phyloP scores from a whole-genome alignment of 2,888 invertebrate species.

The Andrena haemorrhoa region DNA sequence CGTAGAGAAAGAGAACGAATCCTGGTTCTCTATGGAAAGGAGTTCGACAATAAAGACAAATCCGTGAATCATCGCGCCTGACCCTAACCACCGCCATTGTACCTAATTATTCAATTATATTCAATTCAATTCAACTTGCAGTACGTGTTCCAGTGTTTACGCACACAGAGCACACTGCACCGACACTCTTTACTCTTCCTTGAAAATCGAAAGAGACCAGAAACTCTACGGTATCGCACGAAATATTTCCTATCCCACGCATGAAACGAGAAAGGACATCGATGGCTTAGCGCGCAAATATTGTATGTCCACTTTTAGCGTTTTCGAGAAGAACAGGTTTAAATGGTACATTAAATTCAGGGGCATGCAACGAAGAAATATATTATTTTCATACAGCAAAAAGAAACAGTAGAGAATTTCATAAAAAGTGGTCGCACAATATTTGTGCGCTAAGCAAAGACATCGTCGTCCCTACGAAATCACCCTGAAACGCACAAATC shows the following conservation, averaged over 20 bases:
- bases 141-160: not conserved
- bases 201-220: not conserved
- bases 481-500: not conserved
- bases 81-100: constrained; percentile 15
- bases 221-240: not conserved
- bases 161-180: not conserved
- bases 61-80: constrained; percentile 31
- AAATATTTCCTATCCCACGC: no score
- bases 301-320: no score
- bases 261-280: no score
- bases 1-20: not conserved
- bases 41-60: constrained; percentile 23
- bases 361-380: no score
- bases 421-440: no score
- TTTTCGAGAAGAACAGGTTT: no score
- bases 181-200: not conserved
- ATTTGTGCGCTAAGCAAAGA: no score
- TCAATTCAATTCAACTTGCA: constrained; percentile 49
- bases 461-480: not conserved
- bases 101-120: constrained; percentile 37
- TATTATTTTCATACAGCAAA: no score
- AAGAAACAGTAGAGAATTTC: no score
- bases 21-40: not conserved
- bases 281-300: no score
- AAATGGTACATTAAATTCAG: no score